Conservation (phyloP, 2,113 vertebrate genomes). For the Pagrus major region DNA sequence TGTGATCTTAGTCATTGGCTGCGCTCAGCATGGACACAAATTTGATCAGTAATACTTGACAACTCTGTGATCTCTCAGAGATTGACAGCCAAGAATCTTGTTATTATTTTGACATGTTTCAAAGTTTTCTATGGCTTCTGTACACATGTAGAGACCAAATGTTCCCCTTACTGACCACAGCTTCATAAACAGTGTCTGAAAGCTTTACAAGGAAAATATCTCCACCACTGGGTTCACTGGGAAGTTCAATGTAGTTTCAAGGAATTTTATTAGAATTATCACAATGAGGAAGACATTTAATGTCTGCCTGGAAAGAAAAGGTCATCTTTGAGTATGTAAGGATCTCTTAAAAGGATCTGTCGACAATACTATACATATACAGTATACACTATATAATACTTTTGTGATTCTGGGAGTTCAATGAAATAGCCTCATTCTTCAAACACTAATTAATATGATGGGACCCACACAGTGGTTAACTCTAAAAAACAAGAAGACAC, state of each 20-base stretch:
- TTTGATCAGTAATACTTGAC: background rate
- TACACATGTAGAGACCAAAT: too few species aligned
- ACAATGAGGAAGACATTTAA: background rate
- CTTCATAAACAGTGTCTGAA: background rate
- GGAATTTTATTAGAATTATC: background rate
- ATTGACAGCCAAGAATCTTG: background rate
- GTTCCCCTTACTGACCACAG: background rate
- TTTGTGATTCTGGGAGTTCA: background rate
- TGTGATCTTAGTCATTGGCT: background rate
- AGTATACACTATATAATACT: too few species aligned
- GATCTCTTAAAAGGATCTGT: too few species aligned
- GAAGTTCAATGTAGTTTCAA: background rate
- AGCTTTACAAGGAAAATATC: background rate
- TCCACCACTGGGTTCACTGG: background rate
- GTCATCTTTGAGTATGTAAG: background rate
- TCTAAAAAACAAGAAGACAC: background rate
- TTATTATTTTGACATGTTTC: background rate
- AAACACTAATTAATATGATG: background rate
- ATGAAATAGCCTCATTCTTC: background rate
- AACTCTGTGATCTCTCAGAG: background rate
- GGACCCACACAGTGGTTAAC: background rate
- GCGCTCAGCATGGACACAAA: background rate
- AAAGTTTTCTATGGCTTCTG: too few species aligned
- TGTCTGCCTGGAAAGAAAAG: background rate
- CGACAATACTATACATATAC: too few species aligned